Conservation (phyloP, 2,797 vertebrate species). For the Lutjanus campechanus region DNA sequence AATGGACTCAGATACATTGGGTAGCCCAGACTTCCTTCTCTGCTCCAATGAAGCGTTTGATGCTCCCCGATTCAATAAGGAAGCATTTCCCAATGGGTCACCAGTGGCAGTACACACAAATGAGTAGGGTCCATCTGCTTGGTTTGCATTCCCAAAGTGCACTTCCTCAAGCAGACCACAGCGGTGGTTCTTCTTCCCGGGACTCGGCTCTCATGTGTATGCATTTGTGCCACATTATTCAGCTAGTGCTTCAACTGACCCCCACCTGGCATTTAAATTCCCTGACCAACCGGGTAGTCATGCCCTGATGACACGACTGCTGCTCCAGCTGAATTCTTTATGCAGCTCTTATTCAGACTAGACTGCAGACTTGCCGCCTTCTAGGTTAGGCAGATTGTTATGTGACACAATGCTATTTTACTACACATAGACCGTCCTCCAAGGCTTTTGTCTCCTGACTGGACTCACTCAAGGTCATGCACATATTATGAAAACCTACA, state of each 20-base stretch:
- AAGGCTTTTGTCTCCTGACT: conserved; percentile 31
- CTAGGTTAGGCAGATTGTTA: conserved; percentile 70
- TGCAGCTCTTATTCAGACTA: conserved; percentile 79
- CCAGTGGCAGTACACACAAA: conserved; percentile 82
- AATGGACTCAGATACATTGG: conserved; percentile 59
- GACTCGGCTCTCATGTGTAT: conserved; percentile 85
- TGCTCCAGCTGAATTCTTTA: conserved; percentile 87
- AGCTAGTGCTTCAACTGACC: conserved; percentile 89
- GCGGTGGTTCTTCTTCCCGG: conserved; percentile 75
- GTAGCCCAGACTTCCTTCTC: conserved; percentile 76
- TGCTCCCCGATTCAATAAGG: conserved; percentile 84
- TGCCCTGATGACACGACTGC: conserved; percentile 84
- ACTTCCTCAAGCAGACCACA: conserved; percentile 85
- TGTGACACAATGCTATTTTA: conserved; percentile 60
- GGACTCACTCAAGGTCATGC: conserved; percentile 35
- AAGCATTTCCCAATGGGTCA: conserved; percentile 85
- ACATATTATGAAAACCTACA: conserved; percentile 21
- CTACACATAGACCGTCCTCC: conserved; percentile 19
- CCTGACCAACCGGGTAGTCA: conserved; percentile 87
- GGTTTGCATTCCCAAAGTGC: conserved; percentile 83
- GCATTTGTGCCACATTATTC: conserved; percentile 90
- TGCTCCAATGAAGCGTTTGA: conserved; percentile 85
- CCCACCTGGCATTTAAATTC: conserved; percentile 91
- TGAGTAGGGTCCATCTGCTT: conserved; percentile 84
- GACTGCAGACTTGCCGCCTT: conserved; percentile 70